Percentiles rank a stretch among this genome's conserved stretches.
Evolutionary conservation across 2,113 vertebrate genomes (phyloP).

Genomic region (Eidolon helvum): DNA sequence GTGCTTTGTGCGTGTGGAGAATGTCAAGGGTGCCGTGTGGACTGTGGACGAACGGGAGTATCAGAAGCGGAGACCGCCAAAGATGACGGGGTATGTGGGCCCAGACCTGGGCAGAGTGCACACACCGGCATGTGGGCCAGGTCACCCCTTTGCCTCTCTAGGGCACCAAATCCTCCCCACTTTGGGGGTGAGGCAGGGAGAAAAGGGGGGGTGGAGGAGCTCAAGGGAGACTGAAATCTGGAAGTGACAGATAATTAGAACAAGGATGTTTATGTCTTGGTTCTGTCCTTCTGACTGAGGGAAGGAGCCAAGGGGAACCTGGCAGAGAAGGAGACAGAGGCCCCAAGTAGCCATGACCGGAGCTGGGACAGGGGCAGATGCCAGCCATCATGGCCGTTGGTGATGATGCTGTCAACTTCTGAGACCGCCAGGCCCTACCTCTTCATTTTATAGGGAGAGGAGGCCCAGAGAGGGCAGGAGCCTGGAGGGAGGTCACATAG

Average conservation of each 20-base stretch:
- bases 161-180: not conserved
- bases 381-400: accelerated
- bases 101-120: not conserved
- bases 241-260: not conserved
- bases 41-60: slow-evolving; percentile 99
- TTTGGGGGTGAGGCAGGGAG: not conserved
- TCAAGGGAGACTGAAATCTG: not conserved
- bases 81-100: slow-evolving; percentile 96
- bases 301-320: not conserved
- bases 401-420: not conserved
- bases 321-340: not conserved
- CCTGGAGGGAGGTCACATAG: not conserved
- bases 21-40: slow-evolving; percentile 99
- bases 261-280: not conserved
- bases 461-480: not conserved
- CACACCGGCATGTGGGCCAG: not conserved
- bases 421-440: not conserved
- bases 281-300: not conserved
- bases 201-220: slow-evolving; percentile 82
- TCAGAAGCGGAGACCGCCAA: slow-evolving; percentile 99
- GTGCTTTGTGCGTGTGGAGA: slow-evolving; percentile 99
- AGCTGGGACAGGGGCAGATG: not conserved
- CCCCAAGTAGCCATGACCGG: not conserved
- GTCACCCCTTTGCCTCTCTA: not conserved
- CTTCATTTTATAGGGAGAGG: not conserved